Conservation (phyloP, 2,888 invertebrate genomes). For the Scrobipalpa costella region DNA sequence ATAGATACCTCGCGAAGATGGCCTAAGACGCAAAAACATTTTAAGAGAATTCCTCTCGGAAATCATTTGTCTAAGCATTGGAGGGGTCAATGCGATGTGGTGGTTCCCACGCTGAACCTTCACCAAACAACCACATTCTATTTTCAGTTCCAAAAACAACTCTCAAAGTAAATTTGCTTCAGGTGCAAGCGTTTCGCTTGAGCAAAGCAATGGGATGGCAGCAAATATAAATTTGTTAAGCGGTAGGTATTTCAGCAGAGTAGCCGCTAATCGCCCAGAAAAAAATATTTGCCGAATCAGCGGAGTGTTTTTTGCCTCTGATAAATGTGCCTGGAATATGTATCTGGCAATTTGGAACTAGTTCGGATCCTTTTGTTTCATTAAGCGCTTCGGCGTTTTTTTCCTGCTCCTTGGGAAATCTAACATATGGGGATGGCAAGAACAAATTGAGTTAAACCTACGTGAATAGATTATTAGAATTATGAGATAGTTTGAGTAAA, state of each 20-base stretch:
- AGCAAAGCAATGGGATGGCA: constrained; percentile 3
- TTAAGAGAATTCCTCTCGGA: constrained; percentile 65
- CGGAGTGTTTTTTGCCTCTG: constrained; percentile 67
- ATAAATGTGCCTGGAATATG: constrained; percentile 73
- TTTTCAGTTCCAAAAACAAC: constrained; percentile 33
- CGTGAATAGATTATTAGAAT: constrained; percentile 16
- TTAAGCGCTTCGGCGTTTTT: constrained; percentile 52
- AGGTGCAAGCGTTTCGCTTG: constrained; percentile 29
- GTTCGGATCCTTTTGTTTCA: constrained; percentile 63
- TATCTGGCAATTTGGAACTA: constrained; percentile 63
- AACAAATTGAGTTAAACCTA: constrained; percentile 18
- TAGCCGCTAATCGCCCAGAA: constrained; percentile 77
- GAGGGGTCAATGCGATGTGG: constrained; percentile 72
- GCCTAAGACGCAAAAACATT: constrained; percentile 55
- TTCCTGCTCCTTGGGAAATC: constrained; percentile 44
- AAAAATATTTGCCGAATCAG: constrained; percentile 77
- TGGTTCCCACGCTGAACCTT: constrained; percentile 73
- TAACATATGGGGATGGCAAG: constrained; percentile 39
- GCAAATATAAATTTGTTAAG: constrained; percentile 40
- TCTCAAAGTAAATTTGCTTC: constrained; percentile 40
- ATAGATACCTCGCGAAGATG: constrained; percentile 34
- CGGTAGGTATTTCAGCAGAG: constrained; percentile 71
- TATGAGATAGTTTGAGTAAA: neutral
- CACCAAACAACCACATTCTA: constrained; percentile 39
- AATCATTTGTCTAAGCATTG: constrained; percentile 76